A percentile compares a stretch with the other conserved stretches of the same genome.
Evolutionary conservation across 1,140 invertebrate genomes (phyloP).

Genomic region (Euwallacea similis): DNA sequence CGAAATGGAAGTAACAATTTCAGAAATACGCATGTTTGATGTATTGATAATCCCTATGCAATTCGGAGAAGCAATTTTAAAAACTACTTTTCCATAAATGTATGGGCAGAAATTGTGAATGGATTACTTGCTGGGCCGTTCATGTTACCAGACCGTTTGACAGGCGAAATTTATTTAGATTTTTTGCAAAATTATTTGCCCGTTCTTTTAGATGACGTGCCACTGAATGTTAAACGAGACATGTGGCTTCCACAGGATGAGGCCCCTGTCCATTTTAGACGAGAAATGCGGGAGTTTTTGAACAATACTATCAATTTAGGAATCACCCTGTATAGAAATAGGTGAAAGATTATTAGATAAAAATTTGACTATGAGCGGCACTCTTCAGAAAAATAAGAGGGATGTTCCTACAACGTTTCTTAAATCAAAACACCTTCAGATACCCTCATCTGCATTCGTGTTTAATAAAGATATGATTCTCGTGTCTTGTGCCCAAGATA

Average conservation of each 20-base stretch:
- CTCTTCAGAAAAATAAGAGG: no score
- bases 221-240: slow-evolving; percentile 11
- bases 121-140: slow-evolving; percentile 4
- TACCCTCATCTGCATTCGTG: no score
- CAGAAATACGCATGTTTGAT: slow-evolving; percentile 6
- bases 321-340: neutral
- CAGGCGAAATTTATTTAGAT: neutral
- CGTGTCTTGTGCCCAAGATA: no score
- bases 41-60: slow-evolving; percentile 15
- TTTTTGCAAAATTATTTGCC: slow-evolving; percentile 22
- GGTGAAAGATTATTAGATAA: no score
- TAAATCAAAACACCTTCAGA: no score
- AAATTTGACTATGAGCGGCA: no score
- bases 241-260: slow-evolving; percentile 26
- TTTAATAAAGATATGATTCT: no score
- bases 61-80: slow-evolving; percentile 9
- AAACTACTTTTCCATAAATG: slow-evolving; percentile 3
- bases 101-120: slow-evolving; percentile 8
- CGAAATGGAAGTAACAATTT: slow-evolving; percentile 9
- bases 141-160: slow-evolving; percentile 17
- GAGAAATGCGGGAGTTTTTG: no score
- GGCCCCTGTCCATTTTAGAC: slow-evolving; percentile 14
- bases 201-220: slow-evolving; percentile 13
- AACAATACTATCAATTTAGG: neutral
- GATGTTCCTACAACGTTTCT: no score